These are phyloP conservation scores for Baccha elongata DNA, from an alignment of 2,888 invertebrate genomes.

Conservation along the genomic window DNA sequence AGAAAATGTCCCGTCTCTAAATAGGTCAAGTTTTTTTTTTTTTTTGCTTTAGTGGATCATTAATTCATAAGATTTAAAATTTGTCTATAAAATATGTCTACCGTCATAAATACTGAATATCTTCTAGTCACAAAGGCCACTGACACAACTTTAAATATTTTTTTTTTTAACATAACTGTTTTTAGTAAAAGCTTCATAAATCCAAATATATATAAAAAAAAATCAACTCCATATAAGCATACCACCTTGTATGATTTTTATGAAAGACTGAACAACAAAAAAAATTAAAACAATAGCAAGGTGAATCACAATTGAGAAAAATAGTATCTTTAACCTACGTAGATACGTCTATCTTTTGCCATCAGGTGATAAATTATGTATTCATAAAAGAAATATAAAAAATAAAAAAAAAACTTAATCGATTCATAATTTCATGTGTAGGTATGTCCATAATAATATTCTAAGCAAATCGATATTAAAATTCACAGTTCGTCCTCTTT, in stretches of 20 bases:
- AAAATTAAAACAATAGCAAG: slow-evolving; percentile 41
- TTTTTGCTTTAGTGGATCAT: too few relatives aligned
- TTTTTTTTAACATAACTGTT: background rate
- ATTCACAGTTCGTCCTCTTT: slow-evolving; percentile 51
- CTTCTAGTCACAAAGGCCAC: background rate
- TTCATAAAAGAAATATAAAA: slow-evolving; percentile 56
- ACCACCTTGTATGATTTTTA: slow-evolving; percentile 36
- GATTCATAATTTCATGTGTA: slow-evolving; percentile 58
- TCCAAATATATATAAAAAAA: slow-evolving; percentile 18
- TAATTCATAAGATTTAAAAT: too few relatives aligned
- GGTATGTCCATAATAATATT: slow-evolving; percentile 48
- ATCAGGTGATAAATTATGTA: slow-evolving; percentile 62
- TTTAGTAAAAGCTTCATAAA: too few relatives aligned
- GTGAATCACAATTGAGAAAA: slow-evolving; percentile 54
- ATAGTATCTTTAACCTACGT: slow-evolving; percentile 28
- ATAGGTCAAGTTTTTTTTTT: too few relatives aligned
- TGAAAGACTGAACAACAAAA: slow-evolving; percentile 15
- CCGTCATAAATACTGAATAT: background rate
- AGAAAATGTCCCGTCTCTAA: too few relatives aligned
- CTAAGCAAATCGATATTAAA: slow-evolving; percentile 60
- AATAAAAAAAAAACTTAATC: slow-evolving; percentile 19
- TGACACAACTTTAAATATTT: background rate
- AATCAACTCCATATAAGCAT: slow-evolving; percentile 28
- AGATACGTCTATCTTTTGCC: slow-evolving; percentile 27
- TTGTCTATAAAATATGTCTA: too few relatives aligned